Evolutionary conservation across 2,797 vertebrate species (phyloP).

Genomic region (Enteromius viviparus): DNA sequence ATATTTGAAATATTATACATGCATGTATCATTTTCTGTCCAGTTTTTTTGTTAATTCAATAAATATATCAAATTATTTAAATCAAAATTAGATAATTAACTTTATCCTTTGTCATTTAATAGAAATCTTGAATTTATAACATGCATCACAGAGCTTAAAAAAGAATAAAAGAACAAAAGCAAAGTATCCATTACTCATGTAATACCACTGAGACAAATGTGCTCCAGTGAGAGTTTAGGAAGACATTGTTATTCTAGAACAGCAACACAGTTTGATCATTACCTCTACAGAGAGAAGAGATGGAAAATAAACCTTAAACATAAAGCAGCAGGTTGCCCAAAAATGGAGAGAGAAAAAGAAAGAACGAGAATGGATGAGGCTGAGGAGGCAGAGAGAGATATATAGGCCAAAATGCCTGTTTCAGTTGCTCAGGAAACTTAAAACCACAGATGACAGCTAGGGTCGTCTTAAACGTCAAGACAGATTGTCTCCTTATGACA

Average conservation of each 20-base stretch:
- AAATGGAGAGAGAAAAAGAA: not conserved
- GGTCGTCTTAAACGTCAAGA: slow-evolving; percentile 78
- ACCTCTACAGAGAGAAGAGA: slow-evolving; percentile 60
- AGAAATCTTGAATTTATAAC: slow-evolving; percentile 49
- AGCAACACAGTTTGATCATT: slow-evolving; percentile 44
- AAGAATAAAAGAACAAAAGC: slow-evolving; percentile 54
- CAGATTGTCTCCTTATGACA: slow-evolving; percentile 70
- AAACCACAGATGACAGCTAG: slow-evolving; percentile 79
- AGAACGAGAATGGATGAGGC: not conserved
- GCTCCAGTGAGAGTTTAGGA: slow-evolving; percentile 40
- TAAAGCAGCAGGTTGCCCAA: slow-evolving; percentile 73
- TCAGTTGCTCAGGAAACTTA: slow-evolving; percentile 78
- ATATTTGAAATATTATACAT: not conserved
- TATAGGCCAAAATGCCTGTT: slow-evolving; percentile 70
- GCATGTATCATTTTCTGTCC: not conserved
- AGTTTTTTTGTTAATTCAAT: not conserved
- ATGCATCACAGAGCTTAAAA: slow-evolving; percentile 47
- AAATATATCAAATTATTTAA: not conserved
- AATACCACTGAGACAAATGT: slow-evolving; percentile 62
- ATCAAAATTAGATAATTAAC: not conserved
- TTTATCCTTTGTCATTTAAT: slow-evolving; percentile 54
- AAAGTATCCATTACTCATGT: slow-evolving; percentile 54
- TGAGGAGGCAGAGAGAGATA: slow-evolving; percentile 62
- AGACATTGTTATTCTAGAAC: slow-evolving; percentile 61
- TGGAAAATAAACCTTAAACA: slow-evolving; percentile 73